Percentiles rank a stretch among this genome's conserved stretches.
Evolutionary conservation across 2,797 vertebrate genomes (phyloP).

Genomic region (Holocentrus rufus): DNA sequence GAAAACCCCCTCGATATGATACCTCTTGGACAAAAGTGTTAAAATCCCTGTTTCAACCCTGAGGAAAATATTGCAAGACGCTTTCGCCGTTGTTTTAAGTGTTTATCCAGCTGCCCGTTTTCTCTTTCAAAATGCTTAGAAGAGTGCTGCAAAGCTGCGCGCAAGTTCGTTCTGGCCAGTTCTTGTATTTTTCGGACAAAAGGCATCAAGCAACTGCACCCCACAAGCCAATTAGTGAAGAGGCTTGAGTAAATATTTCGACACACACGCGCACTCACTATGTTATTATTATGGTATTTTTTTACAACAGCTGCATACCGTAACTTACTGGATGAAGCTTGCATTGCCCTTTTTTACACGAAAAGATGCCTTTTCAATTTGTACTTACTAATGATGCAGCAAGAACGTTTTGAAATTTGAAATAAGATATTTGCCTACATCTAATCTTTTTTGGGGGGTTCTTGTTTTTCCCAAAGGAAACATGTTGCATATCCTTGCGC

Average conservation of each 20-base stretch:
- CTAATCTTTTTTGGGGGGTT: constrained; percentile 28
- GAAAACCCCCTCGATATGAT: background rate
- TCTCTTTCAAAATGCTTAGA: constrained; percentile 44
- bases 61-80: background rate
- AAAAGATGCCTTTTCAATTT: constrained; percentile 6
- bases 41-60: background rate
- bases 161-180: constrained; percentile 46
- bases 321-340: constrained; percentile 16
- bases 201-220: constrained; percentile 15
- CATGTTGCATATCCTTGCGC: constrained; percentile 81
- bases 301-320: background rate
- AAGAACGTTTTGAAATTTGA: constrained; percentile 29
- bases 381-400: constrained; percentile 15
- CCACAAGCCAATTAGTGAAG: constrained; percentile 3
- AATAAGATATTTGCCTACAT: constrained; percentile 32
- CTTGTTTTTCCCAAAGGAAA: constrained; percentile 70
- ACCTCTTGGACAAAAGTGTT: background rate
- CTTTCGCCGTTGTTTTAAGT: background rate
- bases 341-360: background rate
- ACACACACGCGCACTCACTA: background rate
- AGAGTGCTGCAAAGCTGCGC: constrained; percentile 39
- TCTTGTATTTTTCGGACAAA: constrained; percentile 20
- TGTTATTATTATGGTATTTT: background rate
- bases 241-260: background rate
- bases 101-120: background rate